phyloP scores from a whole-genome alignment of 2,888 invertebrate genomes.

The Ptychoptera albimana region DNA sequence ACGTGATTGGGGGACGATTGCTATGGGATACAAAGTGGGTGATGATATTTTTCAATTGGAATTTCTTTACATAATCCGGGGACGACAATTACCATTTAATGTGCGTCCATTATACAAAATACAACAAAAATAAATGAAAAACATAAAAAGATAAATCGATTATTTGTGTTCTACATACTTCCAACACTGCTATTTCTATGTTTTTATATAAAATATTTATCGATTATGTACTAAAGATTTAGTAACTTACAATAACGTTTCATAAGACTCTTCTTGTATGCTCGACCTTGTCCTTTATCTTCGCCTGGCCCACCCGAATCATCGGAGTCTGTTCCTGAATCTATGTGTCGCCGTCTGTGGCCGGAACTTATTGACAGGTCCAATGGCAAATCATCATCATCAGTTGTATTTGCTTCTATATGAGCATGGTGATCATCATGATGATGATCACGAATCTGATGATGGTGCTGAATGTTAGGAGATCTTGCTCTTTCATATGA shows the following conservation, averaged over 20 bases:
- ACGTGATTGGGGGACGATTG: too few relatives aligned
- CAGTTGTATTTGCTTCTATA: conserved; percentile 5
- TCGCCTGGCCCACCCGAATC: conserved; percentile 48
- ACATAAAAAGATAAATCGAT: not conserved
- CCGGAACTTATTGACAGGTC: conserved; percentile 51
- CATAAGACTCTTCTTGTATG: conserved; percentile 87
- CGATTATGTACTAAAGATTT: not conserved
- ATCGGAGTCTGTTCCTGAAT: conserved; percentile 66
- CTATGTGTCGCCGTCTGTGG: conserved; percentile 34
- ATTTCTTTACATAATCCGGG: too few relatives aligned
- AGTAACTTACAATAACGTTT: conserved; percentile 83
- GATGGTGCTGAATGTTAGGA: not conserved
- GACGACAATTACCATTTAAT: too few relatives aligned
- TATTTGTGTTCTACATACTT: conserved; percentile 2
- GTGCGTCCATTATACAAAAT: not conserved
- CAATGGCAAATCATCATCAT: conserved; percentile 52
- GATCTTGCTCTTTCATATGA: not conserved
- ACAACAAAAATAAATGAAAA: not conserved
- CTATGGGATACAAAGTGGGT: too few relatives aligned
- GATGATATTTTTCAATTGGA: too few relatives aligned
- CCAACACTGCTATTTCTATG: conserved; percentile 4
- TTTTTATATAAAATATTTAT: conserved; percentile 3
- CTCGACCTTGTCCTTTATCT: conserved; percentile 34
- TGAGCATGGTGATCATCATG: not conserved
- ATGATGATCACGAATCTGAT: not conserved